Evolutionary conservation across 2,113 vertebrate species (phyloP), one percentile per base, ranked within the genome.

Genomic region (Hemicordylus capensis): DNA sequence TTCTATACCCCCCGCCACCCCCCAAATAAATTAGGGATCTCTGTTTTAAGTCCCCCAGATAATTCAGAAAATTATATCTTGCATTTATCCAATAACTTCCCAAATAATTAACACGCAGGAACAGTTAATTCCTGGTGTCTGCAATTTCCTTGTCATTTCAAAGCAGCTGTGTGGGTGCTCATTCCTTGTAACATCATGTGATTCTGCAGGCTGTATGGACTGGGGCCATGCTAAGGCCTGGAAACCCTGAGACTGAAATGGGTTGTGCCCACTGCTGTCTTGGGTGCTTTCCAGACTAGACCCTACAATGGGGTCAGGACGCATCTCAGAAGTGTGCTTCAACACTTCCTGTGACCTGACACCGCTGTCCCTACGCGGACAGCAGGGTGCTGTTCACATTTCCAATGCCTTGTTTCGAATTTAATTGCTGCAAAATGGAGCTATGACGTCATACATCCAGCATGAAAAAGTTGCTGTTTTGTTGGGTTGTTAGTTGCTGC

Each of bases 91-190:
- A 77, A 39, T 54, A 20, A 28, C 14, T 58, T 76, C 61, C 31
- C 28, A 20, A 58, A 37, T 28, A 37, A 39, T 37, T 81, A 64
- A 74, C 28, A 54, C 22, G 51, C 39, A 76, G 46, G 70, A 86
- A 81, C 61, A 76, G 17, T 59, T 58, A 59, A 67, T 76, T 81
- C 46, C 4, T 24, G 31, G 34, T 22, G 24, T 14, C 66, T n/a
- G 39, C 63, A 28, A 58, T 76, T 64, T 39, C n/a, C 72, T 76
- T 76, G 82, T 76, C 72, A 76, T 66, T 84, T 76, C 59, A 76
- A 42, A 39, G 19, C 51, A 28, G 54, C 14, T 1, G 19, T 9
- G 10, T 67, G 73, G 17, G 74, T 67, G 42, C 48, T 7, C 14
- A 2, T 34, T 80, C 31, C 31, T 39, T 66, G 44, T 51, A 66